Evolutionary conservation across 2,113 vertebrate genomes (phyloP), one percentile per base, ranked within the genome.

Genomic region (Arothron firmamentum): DNA sequence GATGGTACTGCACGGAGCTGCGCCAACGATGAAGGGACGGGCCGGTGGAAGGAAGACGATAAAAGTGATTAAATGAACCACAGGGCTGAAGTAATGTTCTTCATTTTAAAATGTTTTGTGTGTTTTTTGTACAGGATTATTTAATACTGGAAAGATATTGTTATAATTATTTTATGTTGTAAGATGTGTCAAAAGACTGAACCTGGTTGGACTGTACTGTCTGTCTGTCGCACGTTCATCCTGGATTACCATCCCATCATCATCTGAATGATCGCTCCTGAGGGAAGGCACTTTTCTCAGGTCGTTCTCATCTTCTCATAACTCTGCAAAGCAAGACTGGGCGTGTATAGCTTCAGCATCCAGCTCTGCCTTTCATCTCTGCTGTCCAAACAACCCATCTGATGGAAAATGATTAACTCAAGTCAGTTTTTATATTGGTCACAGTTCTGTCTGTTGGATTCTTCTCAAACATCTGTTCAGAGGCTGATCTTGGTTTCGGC

Each of bases 61-160:
- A 5, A 16, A 47, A n/a, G 15, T 6, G 16, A 17, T 6, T 6
- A 4, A 47, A 7, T 81, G 76, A 56, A 80, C 65, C 61, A 45
- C 5, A 6, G 48, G 52, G 49, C 0, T 45, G 52, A 67, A 53
- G 77, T 53, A 43, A 65, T 74, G 75, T 70, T 71, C 67, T 79
- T 79, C 70, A 48, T 78, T 82, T 86, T 67, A 83, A 85, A 77
- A 77, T 62, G 83, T 87, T 84, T 68, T 80, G 72, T 85, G 62
- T 79, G 65, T 85, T 85, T 88, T 90, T 90, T 88, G 86, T 90
- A 90, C 87, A 77, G 89, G 85, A 90, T 91, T 89, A 91, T 92
- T 92, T 91, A 91, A 92, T 90, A 89, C 82, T 84, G 84, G 79
- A 90, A 91, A 90, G 78, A 89, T 89, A 79, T 87, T 88, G 63